phyloP scores from a whole-genome alignment of 2,888 invertebrate genomes.

The Aproaerema taeniolella region DNA sequence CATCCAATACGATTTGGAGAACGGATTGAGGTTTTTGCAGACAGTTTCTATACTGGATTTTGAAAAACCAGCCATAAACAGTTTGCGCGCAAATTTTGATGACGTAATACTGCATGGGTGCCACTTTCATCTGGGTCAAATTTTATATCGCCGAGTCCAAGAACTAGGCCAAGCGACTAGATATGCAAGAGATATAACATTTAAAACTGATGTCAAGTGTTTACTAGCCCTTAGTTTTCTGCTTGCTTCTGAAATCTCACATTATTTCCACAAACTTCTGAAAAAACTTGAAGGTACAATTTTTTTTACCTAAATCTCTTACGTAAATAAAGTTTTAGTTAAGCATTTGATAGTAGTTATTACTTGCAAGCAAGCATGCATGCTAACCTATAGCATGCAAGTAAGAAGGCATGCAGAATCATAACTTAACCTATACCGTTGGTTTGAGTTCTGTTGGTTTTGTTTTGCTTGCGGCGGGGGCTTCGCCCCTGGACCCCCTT shows the following conservation, averaged over 20 bases:
- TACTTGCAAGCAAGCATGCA: no score
- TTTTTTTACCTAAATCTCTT: no score
- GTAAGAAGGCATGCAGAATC: no score
- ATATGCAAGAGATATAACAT: not conserved
- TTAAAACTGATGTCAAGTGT: constrained; percentile 10
- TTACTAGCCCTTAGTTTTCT: constrained; percentile 10
- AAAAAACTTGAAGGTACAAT: not conserved
- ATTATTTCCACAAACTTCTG: constrained; percentile 5
- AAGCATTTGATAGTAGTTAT: no score
- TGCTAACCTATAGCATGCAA: no score
- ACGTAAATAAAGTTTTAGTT: no score
- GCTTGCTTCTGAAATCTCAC: not conserved
- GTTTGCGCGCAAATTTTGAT: constrained; percentile 3
- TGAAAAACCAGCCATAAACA: constrained; percentile 1
- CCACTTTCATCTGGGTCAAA: constrained; percentile 2
- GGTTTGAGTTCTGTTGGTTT: no score
- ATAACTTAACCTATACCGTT: no score
- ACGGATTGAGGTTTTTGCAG: not conserved
- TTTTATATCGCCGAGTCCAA: not conserved
- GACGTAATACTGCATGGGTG: not conserved
- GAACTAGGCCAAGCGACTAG: not conserved
- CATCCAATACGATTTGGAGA: not conserved
- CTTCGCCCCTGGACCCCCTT: no score
- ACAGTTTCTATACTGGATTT: not conserved
- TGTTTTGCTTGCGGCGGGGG: no score